Evolutionary conservation across 2,888 invertebrate species (phyloP).

Genomic region (Esperia sulphurella): DNA sequence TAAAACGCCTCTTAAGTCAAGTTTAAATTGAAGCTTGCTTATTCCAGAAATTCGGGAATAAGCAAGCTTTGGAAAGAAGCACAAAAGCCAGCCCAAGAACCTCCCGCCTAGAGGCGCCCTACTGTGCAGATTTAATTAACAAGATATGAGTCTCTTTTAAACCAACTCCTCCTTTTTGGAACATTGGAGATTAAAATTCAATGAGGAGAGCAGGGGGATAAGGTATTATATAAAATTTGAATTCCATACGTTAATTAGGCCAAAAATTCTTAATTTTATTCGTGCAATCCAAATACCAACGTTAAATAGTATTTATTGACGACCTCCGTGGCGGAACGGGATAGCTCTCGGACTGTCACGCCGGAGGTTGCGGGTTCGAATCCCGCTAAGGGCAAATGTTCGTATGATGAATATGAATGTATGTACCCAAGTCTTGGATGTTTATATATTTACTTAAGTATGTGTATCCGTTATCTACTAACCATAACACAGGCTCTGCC

Average conservation of each 20-base stretch:
- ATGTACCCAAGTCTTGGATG: too few species aligned
- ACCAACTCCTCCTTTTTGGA: conserved; percentile 71
- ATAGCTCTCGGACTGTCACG: too few species aligned
- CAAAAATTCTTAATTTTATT: too few species aligned
- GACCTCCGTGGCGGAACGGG: too few species aligned
- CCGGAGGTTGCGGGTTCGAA: too few species aligned
- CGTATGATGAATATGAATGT: too few species aligned
- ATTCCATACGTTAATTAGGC: conserved; percentile 37
- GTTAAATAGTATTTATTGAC: too few species aligned
- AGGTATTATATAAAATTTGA: conserved; percentile 52
- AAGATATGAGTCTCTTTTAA: conserved; percentile 76
- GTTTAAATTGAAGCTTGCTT: conserved; percentile 70
- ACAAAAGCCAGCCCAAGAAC: conserved; percentile 54
- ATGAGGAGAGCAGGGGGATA: conserved; percentile 58
- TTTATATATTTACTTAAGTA: too few species aligned
- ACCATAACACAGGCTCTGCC: too few species aligned
- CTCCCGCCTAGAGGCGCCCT: conserved; percentile 61
- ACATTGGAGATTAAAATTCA: conserved; percentile 71
- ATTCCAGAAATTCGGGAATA: conserved; percentile 64
- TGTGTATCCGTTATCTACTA: too few species aligned
- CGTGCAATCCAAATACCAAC: too few species aligned
- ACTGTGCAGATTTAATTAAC: conserved; percentile 77
- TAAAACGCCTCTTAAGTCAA: conserved; percentile 55
- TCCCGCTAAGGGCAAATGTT: too few species aligned
- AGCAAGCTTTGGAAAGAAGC: conserved; percentile 39